phyloP scores from a whole-genome alignment of 2,797 vertebrate species.

The Microhierax caerulescens region DNA sequence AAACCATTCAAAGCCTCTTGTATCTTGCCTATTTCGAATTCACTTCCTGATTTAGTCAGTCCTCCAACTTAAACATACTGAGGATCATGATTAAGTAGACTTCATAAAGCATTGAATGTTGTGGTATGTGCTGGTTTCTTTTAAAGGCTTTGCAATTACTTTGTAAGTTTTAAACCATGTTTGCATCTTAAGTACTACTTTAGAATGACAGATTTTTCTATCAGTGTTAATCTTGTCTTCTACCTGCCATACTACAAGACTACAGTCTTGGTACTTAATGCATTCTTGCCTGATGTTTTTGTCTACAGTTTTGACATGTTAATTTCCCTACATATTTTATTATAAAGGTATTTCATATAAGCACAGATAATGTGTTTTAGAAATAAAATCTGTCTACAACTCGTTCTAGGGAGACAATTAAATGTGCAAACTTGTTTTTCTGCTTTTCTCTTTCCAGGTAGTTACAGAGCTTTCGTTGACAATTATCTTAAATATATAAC shows the following conservation, averaged over 20 bases:
- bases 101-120: neutral
- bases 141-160: neutral
- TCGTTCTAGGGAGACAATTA: neutral
- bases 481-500: neutral
- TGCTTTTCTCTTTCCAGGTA: neutral
- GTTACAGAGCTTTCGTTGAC: rapidly evolving
- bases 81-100: too few species aligned
- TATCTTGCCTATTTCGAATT: neutral
- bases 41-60: neutral
- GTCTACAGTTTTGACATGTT: neutral
- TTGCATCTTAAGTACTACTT: neutral
- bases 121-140: neutral
- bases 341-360: neutral
- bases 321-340: neutral
- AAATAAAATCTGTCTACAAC: neutral
- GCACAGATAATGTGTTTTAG: neutral
- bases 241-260: neutral
- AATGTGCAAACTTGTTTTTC: neutral
- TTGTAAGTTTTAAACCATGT: neutral
- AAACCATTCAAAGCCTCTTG: neutral
- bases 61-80: neutral
- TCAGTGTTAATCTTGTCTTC: neutral
- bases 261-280: neutral
- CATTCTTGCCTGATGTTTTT: neutral
- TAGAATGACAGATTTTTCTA: neutral